Evolutionary conservation across 2,113 vertebrate species (phyloP).

Genomic region (Reinhardtius hippoglossoides): DNA sequence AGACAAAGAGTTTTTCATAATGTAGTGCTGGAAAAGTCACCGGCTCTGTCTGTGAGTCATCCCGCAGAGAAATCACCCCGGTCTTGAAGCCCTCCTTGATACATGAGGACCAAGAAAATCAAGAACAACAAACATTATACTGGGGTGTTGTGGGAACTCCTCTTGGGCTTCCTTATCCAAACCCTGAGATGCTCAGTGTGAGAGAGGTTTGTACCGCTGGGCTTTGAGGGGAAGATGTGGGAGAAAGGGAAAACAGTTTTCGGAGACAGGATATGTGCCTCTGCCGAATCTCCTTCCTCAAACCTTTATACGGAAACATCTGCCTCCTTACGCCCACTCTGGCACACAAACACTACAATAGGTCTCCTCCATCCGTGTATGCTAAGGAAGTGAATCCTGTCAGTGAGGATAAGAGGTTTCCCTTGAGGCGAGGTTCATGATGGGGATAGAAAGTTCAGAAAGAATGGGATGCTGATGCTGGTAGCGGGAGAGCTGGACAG

Average conservation of each 20-base stretch:
- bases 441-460: constrained; percentile 63
- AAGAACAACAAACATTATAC: constrained; percentile 51
- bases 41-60: constrained; percentile 56
- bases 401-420: constrained; percentile 74
- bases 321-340: constrained; percentile 73
- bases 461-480: constrained; percentile 73
- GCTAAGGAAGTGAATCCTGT: constrained; percentile 83
- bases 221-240: constrained; percentile 43
- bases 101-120: constrained; percentile 52
- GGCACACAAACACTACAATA: constrained; percentile 72
- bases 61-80: constrained; percentile 49
- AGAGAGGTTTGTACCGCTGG: constrained; percentile 11
- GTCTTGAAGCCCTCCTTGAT: constrained; percentile 48
- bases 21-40: constrained; percentile 37
- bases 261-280: constrained; percentile 78
- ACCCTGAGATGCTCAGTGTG: constrained; percentile 29
- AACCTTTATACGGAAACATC: constrained; percentile 82
- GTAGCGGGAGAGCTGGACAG: constrained; percentile 47
- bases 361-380: constrained; percentile 51
- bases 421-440: constrained; percentile 64
- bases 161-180: constrained; percentile 27
- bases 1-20: constrained; percentile 63
- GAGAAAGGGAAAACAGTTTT: constrained; percentile 55
- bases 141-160: constrained; percentile 55
- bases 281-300: constrained; percentile 78